phyloP scores from a whole-genome alignment of 2,797 vertebrate species.

The Crypturellus tataupa region DNA sequence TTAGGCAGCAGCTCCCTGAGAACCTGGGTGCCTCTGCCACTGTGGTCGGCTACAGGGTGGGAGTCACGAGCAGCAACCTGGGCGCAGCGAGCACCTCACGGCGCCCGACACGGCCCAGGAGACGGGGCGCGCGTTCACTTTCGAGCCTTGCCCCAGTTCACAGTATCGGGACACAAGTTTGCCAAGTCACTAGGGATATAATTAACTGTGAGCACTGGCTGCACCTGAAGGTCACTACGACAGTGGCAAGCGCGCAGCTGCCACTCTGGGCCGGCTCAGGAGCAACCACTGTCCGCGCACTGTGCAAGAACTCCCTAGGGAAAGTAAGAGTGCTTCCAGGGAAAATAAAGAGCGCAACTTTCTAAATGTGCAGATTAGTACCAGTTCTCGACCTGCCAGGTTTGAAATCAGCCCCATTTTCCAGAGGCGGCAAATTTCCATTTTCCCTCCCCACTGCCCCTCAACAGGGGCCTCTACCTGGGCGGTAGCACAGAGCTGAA shows the following conservation, averaged over 20 bases:
- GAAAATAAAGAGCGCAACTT: background rate
- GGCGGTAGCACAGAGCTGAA: no score
- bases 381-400: background rate
- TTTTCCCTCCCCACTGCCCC: no score
- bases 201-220: background rate
- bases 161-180: conserved; percentile 21
- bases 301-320: background rate
- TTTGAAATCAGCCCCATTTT: no score
- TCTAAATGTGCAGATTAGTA: background rate
- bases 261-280: background rate
- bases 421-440: no score
- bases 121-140: background rate
- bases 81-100: no score
- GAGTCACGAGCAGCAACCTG: background rate
- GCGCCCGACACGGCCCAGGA: background rate
- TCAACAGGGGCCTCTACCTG: no score
- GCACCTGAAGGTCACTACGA: conserved; percentile 49
- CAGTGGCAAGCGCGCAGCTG: background rate
- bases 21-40: background rate
- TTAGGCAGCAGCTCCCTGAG: background rate
- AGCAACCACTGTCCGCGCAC: background rate
- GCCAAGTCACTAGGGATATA: background rate
- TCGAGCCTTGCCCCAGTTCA: background rate
- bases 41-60: background rate
- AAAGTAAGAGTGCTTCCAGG: accelerated